Evolutionary conservation across 2,113 vertebrate species (phyloP).

Genomic region (Cryptotis parvus): DNA sequence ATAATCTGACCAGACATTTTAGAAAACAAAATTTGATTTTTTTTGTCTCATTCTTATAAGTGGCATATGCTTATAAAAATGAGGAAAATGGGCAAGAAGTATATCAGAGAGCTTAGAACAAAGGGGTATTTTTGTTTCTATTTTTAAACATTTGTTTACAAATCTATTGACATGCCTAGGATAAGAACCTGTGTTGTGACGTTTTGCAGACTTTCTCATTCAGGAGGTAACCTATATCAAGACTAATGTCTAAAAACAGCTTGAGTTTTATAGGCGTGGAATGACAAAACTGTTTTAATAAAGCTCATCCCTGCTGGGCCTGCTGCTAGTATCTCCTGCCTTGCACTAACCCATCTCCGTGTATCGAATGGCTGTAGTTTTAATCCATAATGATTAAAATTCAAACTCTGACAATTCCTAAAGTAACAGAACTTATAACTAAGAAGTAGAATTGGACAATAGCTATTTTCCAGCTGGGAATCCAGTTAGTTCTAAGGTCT

Average conservation of each 20-base stretch:
- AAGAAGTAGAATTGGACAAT: slow-evolving; percentile 21
- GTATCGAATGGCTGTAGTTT: slow-evolving; percentile 42
- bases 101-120: slow-evolving; percentile 44
- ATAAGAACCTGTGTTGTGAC: slow-evolving; percentile 19
- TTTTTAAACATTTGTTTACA: not conserved
- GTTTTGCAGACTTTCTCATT: slow-evolving; percentile 49
- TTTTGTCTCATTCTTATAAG: not conserved
- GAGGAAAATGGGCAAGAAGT: not conserved
- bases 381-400: slow-evolving; percentile 51
- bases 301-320: slow-evolving; percentile 52
- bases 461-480: slow-evolving; percentile 17
- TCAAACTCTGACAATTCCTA: slow-evolving; percentile 44
- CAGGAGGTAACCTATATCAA: slow-evolving; percentile 11
- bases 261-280: slow-evolving; percentile 63
- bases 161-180: not conserved
- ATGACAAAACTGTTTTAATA: slow-evolving; percentile 60
- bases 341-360: slow-evolving; percentile 41
- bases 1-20: not conserved
- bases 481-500: slow-evolving; percentile 2
- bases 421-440: slow-evolving; percentile 40
- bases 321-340: slow-evolving; percentile 41
- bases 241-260: slow-evolving; percentile 69
- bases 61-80: slow-evolving; percentile 8
- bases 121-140: not conserved
- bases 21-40: slow-evolving; percentile 22